Percentiles rank a stretch among this genome's conserved stretches.
These are phyloP conservation scores for Apis dorsata DNA, from an alignment of 1,140 invertebrate genomes.

Conservation along the genomic window DNA sequence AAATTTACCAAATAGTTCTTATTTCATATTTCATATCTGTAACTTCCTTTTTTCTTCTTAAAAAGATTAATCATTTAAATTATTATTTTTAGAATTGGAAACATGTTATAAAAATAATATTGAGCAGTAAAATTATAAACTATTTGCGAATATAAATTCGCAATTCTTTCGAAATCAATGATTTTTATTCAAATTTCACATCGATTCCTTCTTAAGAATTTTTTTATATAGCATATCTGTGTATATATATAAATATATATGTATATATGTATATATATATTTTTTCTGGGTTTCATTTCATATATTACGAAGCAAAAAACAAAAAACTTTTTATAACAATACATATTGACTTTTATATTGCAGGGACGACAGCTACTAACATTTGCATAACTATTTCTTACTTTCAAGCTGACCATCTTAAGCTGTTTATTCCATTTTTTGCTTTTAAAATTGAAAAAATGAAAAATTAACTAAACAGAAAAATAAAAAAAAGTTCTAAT, in stretches of 20 bases:
- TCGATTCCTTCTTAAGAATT: background rate
- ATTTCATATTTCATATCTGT: too few relatives aligned
- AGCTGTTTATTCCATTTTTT: background rate
- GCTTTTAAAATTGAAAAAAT: slow-evolving; percentile 27
- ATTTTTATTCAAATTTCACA: background rate
- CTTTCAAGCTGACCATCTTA: background rate
- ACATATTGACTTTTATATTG: background rate
- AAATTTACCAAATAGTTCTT: background rate
- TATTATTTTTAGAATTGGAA: background rate
- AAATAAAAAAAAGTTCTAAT: too few relatives aligned
- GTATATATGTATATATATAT: too few relatives aligned
- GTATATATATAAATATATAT: background rate
- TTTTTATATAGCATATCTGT: too few relatives aligned
- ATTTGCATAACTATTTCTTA: slow-evolving; percentile 21
- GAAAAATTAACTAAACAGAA: too few relatives aligned
- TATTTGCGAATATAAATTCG: background rate
- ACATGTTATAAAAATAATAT: slow-evolving; percentile 30
- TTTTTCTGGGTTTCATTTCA: background rate
- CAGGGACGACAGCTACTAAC: background rate
- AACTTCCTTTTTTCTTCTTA: too few relatives aligned
- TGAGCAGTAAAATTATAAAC: slow-evolving; percentile 27
- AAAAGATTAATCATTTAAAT: background rate
- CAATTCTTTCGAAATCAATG: background rate
- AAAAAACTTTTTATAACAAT: background rate
- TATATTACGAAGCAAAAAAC: background rate